Percentiles rank a stretch among this genome's conserved stretches.
Evolutionary conservation across 2,113 vertebrate species (phyloP).

Genomic region (Ginglymostoma cirratum): DNA sequence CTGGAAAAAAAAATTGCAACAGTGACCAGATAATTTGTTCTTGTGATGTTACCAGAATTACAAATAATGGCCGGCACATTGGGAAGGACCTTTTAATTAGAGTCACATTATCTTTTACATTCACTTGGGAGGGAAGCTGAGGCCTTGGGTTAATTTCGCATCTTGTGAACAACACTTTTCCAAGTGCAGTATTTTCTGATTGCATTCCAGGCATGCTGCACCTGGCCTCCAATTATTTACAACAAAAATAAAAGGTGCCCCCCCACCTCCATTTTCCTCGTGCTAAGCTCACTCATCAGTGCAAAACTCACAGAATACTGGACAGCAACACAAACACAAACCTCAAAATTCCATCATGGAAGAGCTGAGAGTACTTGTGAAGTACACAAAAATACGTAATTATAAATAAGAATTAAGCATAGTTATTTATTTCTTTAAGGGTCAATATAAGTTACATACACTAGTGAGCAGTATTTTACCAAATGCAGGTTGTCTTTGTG

Average conservation of each 20-base stretch:
- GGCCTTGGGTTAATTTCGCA: background rate
- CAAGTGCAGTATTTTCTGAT: background rate
- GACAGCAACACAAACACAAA: background rate
- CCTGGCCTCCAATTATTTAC: background rate
- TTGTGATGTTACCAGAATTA: background rate
- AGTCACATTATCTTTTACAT: background rate
- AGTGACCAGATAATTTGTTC: background rate
- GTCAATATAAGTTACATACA: background rate
- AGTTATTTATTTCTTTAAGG: background rate
- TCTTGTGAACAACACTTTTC: background rate
- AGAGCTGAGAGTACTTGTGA: background rate
- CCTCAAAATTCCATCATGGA: background rate
- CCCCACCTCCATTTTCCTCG: background rate
- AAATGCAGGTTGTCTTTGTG: too few species aligned
- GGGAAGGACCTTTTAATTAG: background rate
- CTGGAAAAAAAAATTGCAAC: background rate
- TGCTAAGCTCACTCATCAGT: background rate
- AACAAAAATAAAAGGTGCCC: background rate
- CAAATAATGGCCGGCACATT: background rate
- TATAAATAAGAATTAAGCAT: background rate
- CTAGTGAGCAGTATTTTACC: too few species aligned
- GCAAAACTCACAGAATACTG: background rate
- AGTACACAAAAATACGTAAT: background rate
- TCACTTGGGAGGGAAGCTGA: background rate
- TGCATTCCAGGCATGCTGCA: background rate